Percentiles rank a stretch among this genome's conserved stretches.
phyloP scores from a whole-genome alignment of 2,888 invertebrate genomes.

The Drosophila nigricruria region DNA sequence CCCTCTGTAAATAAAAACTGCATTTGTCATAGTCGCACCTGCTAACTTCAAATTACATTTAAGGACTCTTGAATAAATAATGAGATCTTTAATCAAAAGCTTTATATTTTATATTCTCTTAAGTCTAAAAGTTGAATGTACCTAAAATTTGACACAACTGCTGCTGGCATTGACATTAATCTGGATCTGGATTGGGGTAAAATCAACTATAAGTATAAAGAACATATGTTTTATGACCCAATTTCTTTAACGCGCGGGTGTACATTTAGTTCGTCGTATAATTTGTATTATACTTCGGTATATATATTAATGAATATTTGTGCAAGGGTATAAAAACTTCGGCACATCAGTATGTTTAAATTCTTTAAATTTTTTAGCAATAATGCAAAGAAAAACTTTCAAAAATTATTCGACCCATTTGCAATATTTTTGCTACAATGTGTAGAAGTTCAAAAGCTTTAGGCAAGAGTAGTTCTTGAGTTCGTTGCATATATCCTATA shows the following conservation, averaged over 20 bases:
- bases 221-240: constrained; percentile 45
- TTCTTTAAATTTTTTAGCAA: constrained; percentile 12
- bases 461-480: constrained; percentile 24
- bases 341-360: background rate
- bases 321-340: constrained; percentile 13
- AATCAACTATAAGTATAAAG: constrained; percentile 30
- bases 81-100: background rate
- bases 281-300: background rate
- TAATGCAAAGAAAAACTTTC: constrained; percentile 38
- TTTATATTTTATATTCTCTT: background rate
- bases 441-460: background rate
- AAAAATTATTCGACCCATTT: constrained; percentile 21
- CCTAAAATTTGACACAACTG: constrained; percentile 49
- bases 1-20: background rate
- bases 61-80: background rate
- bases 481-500: background rate
- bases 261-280: background rate
- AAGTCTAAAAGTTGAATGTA: background rate
- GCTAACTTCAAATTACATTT: background rate
- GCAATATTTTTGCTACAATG: constrained; percentile 18
- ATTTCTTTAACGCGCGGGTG: background rate
- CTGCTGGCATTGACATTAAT: constrained; percentile 47
- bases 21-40: background rate
- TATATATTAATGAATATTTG: background rate
- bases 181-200: constrained; percentile 46